phyloP scores from a whole-genome alignment of 2,113 vertebrate genomes.

The Ammospiza caudacuta region DNA sequence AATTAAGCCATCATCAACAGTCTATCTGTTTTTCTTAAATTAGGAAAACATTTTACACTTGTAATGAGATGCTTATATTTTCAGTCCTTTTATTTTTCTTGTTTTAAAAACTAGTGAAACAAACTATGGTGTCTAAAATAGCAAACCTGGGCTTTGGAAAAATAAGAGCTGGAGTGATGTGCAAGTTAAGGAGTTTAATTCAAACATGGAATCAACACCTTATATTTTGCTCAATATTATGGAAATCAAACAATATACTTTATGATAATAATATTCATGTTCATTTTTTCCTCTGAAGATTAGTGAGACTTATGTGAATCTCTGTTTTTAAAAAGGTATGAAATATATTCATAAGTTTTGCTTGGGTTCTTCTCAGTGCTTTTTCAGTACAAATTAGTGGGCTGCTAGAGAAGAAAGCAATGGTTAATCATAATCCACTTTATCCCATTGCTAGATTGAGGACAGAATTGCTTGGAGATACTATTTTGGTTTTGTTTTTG shows the following conservation, averaged over 20 bases:
- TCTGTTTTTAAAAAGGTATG: background rate
- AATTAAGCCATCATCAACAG: background rate
- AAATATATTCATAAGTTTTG: background rate
- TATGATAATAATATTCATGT: background rate
- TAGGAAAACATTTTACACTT: background rate
- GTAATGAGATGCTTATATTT: background rate
- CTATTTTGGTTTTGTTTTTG: background rate
- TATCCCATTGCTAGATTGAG: background rate
- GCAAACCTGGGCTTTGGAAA: background rate
- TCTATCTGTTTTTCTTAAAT: background rate
- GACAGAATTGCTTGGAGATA: background rate
- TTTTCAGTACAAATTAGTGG: background rate
- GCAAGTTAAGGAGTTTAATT: background rate
- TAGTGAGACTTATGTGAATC: background rate
- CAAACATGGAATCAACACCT: background rate
- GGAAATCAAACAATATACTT: background rate
- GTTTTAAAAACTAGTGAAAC: background rate
- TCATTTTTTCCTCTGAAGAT: background rate
- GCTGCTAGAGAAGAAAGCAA: background rate
- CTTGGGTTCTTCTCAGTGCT: background rate
- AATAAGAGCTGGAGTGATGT: background rate
- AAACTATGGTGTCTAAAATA: background rate
- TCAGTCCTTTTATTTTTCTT: background rate
- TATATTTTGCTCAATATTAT: background rate
- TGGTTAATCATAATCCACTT: background rate